Evolutionary conservation across 2,888 invertebrate genomes (phyloP), one percentile per base, ranked within the genome.

Genomic region (Eulithis testata): DNA sequence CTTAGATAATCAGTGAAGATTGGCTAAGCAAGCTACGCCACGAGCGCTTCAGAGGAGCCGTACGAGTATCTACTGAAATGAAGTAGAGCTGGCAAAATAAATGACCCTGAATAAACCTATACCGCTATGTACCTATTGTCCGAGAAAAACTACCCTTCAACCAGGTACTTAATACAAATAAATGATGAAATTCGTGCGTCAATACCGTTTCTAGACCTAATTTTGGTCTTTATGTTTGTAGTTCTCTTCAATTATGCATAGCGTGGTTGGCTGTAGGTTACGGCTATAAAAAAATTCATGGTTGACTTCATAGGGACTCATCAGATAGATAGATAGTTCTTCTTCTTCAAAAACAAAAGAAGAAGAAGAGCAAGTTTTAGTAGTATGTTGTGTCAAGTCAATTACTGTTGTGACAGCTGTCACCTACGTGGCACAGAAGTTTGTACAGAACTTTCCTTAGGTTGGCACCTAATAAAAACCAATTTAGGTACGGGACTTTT

Each of bases 141-240:
- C 9, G 9, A 11, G 9, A 49, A 49, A 49, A 49, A 27, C 40
- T 5, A 47, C 21, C 45, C 27, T 40, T 40, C 53, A 12, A 51
- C 55, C 21, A 49, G 53, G 12, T 43, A 55, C 40, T 60, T 55
- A 2, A 55, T 54, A 43, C 55, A 49, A 62, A 62, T 62, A 55
- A 55, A 14, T 55, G 11, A 55, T 55, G 55, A 2, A 49, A 62
- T 31, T 31, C 55, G 14, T 50, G 14, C 55, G 61, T 62, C 61
- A 62, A 50, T 62, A 55, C 49, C 7, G 59, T 44, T 59, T 59
- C 27, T 59, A 12, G 31, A 27, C 31, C 31, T 50, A 50, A 58
- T 27, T 21, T 31, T 12, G 37, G 40, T 50, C 27, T 58, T 27
- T 40, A 53, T 14, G n/a, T 44, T 11, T 11, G 27, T 36, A 60